Base-by-base conservation (phyloP, 2,888 invertebrate genomes). In the Ferdinandea cuprea region DNA sequence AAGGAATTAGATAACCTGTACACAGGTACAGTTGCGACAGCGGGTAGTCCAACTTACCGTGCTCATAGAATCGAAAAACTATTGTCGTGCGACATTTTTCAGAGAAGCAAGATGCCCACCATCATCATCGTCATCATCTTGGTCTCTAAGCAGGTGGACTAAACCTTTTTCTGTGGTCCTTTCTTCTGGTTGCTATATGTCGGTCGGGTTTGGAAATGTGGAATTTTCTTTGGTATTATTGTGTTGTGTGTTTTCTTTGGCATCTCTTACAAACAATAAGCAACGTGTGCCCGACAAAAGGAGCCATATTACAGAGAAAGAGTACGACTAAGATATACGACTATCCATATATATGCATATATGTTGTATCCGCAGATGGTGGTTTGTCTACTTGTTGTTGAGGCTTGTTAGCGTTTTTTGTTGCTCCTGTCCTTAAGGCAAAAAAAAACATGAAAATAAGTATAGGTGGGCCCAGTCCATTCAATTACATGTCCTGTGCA, bases 371-470 rank as follows among this genome's bases (percentile, higher is more conserved):
- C 72, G 81, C 81, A 83, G 81, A 83, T 83, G 81, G 77, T 78
- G 37, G 72, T 81, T 81, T 78, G 78, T 83, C 81, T 78, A 83
- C 81, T 78, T 66, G 50, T 59, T 76, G 32, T 42, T 13, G 25
- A 37, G 46, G 50, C 61, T 56, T 46, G 80, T 71, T 63, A 56
- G 15, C n/a, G n/a, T 46, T 13, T 40, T 3, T 28, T 42, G 42
- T 52, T 73, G 37, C 28, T 25, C 35, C 1, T 42, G 25, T 80
- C 76, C 77, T 72, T 71, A 13, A 25, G 69, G 63, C 54, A 65
- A 58, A 7, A 8, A 8, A 56, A 69, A 58, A 69, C 58, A 7
- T n/a, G 44, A 65, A 44, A 52, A 48, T 46, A 59, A 28, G 37
- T 8, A 68, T 65, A 56, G n/a, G n/a, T n/a, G n/a, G n/a, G 35